phyloP scores from a whole-genome alignment of 2,113 vertebrate genomes.

The Cyprinodon brontotheroides region DNA sequence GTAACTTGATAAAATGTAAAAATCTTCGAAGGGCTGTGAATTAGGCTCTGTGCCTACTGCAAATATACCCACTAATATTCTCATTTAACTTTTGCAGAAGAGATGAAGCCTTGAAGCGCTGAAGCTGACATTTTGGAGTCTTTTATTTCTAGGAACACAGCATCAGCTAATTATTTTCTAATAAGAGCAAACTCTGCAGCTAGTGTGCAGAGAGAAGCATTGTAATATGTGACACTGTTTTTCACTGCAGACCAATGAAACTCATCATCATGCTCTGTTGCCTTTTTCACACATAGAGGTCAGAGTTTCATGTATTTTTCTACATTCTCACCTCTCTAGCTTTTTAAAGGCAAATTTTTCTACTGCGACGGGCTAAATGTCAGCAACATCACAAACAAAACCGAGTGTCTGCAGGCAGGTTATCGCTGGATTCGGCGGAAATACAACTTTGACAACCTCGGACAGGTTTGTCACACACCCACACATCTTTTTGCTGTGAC shows the following conservation, averaged over 20 bases:
- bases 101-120: neutral
- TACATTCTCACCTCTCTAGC: constrained; percentile 72
- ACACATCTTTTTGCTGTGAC: constrained; percentile 17
- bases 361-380: constrained; percentile 89
- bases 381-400: constrained; percentile 90
- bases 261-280: constrained; percentile 11
- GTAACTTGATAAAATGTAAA: neutral
- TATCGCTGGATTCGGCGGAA: constrained; percentile 91
- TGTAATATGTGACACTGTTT: constrained; percentile 14
- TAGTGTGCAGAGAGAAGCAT: constrained; percentile 28
- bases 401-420: constrained; percentile 83
- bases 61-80: constrained; percentile 1
- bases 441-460: constrained; percentile 98
- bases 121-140: neutral
- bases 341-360: constrained; percentile 98
- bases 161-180: constrained; percentile 10
- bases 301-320: constrained; percentile 18
- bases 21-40: neutral
- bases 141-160: neutral
- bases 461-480: constrained; percentile 85
- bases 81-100: neutral
- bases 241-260: constrained; percentile 21
- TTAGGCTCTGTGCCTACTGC: neutral
- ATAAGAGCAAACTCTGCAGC: constrained; percentile 23
- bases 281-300: constrained; percentile 10